Evolutionary conservation across 92 coral and sea anemone species (phyloP), one percentile per base, ranked within the genome.

Genomic region (Chrysogorgia sp.): DNA sequence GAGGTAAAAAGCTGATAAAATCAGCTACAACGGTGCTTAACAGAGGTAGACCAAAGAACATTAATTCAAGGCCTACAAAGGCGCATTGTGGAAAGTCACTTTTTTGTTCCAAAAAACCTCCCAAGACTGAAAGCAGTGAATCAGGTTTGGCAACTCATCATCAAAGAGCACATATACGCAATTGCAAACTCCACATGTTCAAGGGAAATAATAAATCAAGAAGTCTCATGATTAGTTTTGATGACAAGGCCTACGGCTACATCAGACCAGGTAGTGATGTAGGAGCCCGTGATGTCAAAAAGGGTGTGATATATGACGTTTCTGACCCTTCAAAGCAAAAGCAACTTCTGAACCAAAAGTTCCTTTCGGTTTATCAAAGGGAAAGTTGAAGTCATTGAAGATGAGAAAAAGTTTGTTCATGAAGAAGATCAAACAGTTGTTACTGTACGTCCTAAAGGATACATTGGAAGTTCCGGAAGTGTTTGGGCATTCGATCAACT

Each of bases 401-500:
- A 32, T 28, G 66, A 61, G 69, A 31, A 82, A 64, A 67, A 59
- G 47, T 82, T 76, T 32, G 57, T 83, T 21, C 64, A 64, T 66
- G 62, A 34, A 47, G 40, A 37, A 24, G 76, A 84, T 68, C 81
- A 80, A 60, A 84, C 57, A 33, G 56, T 78, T 20, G 77, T 84
- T 28, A 83, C 79, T 21, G 41, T 37, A 3, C 63, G 85, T 20
- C 88, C 85, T 71, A 87, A 87, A 48, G 58, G 83, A 74, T 80
- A 74, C 75, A 75, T 83, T 7, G 88, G 91, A 0, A 83, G 91
- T 71, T 71, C 81, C 3, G 91, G 88, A 7, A 88, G 88, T 21
- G 65, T 88, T 1, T 83, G 91, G 86, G 88, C 86, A 28, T 86
- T 84, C 43, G 91, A 83, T 9, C 77, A 78, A 34, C 71, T 87